Evolutionary conservation across 1,140 invertebrate genomes (phyloP).

Genomic region (Diploscapter pachys): DNA sequence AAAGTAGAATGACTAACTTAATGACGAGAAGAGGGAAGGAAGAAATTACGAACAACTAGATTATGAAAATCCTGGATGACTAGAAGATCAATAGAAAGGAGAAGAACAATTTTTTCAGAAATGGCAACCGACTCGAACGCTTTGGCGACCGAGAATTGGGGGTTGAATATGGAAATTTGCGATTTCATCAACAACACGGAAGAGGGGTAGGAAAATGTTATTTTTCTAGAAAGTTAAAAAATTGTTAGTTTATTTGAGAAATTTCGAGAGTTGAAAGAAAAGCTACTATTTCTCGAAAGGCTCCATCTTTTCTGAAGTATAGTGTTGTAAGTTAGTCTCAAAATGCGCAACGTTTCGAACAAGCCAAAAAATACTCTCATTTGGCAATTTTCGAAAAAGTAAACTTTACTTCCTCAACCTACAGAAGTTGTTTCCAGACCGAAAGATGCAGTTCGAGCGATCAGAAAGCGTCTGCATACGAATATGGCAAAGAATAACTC

Average conservation of each 20-base stretch:
- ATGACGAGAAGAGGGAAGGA: no score
- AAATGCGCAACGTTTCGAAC: neutral
- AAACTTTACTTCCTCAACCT: neutral
- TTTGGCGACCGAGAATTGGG: slow-evolving; percentile 91
- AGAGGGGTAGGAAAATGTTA: slow-evolving; percentile 68
- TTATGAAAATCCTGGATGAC: no score
- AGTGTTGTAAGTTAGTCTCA: neutral
- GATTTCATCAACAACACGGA: slow-evolving; percentile 93
- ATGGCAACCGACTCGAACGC: slow-evolving; percentile 82
- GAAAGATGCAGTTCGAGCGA: slow-evolving; percentile 93
- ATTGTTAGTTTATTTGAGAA: neutral
- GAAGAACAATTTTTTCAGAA: slow-evolving; percentile 68
- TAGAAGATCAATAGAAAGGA: neutral
- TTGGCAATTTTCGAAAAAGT: neutral
- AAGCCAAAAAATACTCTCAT: neutral
- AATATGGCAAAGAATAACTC: slow-evolving; percentile 88
- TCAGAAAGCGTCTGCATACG: slow-evolving; percentile 82
- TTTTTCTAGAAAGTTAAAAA: neutral
- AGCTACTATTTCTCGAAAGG: neutral
- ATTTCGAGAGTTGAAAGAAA: neutral
- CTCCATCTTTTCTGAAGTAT: no score
- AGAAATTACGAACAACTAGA: no score
- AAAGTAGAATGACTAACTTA: no score
- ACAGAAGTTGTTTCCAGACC: slow-evolving; percentile 63
- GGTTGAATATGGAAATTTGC: slow-evolving; percentile 97